These are phyloP conservation scores for Eristalinus aeneus DNA, from an alignment of 2,888 invertebrate genomes.

Conservation along the genomic window DNA sequence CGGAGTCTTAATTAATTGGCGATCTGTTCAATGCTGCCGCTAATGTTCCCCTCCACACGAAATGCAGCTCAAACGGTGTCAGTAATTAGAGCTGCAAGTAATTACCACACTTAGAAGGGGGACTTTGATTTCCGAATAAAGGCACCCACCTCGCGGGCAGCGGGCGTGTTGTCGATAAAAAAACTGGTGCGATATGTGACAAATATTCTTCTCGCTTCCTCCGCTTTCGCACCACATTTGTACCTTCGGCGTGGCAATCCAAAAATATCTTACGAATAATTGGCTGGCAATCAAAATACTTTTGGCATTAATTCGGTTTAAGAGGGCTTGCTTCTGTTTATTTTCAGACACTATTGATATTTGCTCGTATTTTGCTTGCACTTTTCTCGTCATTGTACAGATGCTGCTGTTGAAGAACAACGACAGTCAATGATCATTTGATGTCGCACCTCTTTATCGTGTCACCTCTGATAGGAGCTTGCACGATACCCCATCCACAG, in stretches of 20 bases:
- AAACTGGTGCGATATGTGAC: constrained; percentile 21
- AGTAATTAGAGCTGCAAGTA: constrained; percentile 59
- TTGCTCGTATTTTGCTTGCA: constrained; percentile 6
- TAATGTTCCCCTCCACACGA: neutral
- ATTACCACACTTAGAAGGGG: constrained; percentile 50
- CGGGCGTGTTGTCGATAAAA: neutral
- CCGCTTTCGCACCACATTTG: constrained; percentile 6
- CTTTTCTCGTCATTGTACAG: neutral
- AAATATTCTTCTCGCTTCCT: neutral
- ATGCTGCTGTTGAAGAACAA: constrained; percentile 16
- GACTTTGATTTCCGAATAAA: constrained; percentile 29
- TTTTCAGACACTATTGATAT: constrained; percentile 38
- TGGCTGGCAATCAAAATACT: constrained; percentile 72
- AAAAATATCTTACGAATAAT: constrained; percentile 68
- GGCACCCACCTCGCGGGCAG: constrained; percentile 1
- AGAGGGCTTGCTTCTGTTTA: constrained; percentile 38
- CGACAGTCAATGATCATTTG: constrained; percentile 49
- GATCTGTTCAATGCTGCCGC: constrained; percentile 18
- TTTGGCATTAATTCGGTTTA: constrained; percentile 62
- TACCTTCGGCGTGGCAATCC: constrained; percentile 24
- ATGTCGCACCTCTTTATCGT: neutral
- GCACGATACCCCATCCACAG: neutral
- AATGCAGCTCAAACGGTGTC: constrained; percentile 13
- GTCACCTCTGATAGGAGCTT: neutral
- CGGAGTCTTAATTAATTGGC: constrained; percentile 61